phyloP scores from a whole-genome alignment of 2,888 invertebrate genomes.

The Hipparchia semele region DNA sequence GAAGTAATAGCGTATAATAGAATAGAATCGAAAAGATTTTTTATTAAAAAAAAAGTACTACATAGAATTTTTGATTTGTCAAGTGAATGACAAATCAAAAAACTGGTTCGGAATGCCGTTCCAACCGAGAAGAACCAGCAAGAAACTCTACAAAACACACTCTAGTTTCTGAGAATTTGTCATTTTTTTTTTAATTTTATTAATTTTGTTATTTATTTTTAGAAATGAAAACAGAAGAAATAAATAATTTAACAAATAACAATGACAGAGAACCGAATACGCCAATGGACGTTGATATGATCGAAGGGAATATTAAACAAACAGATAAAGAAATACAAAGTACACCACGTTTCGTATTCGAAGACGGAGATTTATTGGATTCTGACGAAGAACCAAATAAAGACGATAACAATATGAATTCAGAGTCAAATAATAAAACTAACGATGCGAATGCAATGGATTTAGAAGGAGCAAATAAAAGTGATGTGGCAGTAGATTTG shows the following conservation, averaged over 20 bases:
- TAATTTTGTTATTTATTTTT: background rate
- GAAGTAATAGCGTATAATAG: too few species aligned
- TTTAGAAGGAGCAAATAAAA: background rate
- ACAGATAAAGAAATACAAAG: background rate
- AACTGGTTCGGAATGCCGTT: too few species aligned
- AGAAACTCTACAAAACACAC: too few species aligned
- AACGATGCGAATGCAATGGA: background rate
- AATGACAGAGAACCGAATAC: background rate
- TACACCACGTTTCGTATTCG: constrained; percentile 1
- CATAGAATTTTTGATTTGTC: too few species aligned
- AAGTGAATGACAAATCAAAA: too few species aligned
- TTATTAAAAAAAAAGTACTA: too few species aligned
- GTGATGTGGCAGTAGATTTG: too few species aligned
- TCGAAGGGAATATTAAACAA: constrained; percentile 17
- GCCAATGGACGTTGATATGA: constrained; percentile 27
- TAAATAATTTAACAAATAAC: background rate
- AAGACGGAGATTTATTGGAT: constrained; percentile 49
- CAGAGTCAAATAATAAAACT: too few species aligned
- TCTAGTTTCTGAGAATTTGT: background rate
- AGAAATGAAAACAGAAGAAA: background rate
- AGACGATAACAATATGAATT: too few species aligned
- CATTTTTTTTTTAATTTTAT: too few species aligned
- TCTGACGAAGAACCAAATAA: constrained; percentile 40
- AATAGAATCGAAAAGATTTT: too few species aligned
- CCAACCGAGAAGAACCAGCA: too few species aligned